Evolutionary conservation across 2,888 invertebrate species (phyloP).

Genomic region (Drosophila neutralis): DNA sequence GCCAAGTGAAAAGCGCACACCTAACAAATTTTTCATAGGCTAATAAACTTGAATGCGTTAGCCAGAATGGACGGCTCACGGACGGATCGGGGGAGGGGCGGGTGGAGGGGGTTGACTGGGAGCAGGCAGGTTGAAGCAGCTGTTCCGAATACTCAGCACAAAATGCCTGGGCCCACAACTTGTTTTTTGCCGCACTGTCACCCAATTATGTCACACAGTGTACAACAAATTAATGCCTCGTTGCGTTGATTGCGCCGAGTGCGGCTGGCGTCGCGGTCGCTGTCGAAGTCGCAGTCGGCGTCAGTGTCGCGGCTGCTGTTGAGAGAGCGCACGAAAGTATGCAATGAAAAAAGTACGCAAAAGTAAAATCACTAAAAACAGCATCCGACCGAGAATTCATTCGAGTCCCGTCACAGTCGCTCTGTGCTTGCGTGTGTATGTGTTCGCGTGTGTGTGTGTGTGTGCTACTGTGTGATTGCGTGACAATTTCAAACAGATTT

Average conservation of each 20-base stretch:
- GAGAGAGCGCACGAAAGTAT: slow-evolving; percentile 70
- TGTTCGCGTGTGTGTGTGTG: slow-evolving; percentile 24
- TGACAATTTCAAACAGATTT: slow-evolving; percentile 82
- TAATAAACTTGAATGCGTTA: slow-evolving; percentile 77
- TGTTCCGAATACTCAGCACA: slow-evolving; percentile 35
- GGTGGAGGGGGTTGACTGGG: not conserved
- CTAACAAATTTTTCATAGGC: slow-evolving; percentile 81
- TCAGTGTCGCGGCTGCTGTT: slow-evolving; percentile 27
- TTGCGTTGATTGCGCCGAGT: slow-evolving; percentile 80
- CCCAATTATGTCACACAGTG: slow-evolving; percentile 81
- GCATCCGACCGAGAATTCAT: slow-evolving; percentile 46
- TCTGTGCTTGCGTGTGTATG: slow-evolving; percentile 31
- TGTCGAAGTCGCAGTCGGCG: slow-evolving; percentile 15
- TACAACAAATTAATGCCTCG: slow-evolving; percentile 83
- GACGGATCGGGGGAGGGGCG: not conserved
- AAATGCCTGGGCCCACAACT: slow-evolving; percentile 60
- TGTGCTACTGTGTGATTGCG: slow-evolving; percentile 67
- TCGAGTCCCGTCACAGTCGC: slow-evolving; percentile 37
- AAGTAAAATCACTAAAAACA: slow-evolving; percentile 80
- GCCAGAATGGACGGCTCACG: slow-evolving; percentile 36
- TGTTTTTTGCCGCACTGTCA: slow-evolving; percentile 77
- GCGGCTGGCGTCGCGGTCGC: slow-evolving; percentile 33
- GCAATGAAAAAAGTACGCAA: slow-evolving; percentile 69
- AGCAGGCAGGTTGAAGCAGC: not conserved
- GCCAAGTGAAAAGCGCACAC: slow-evolving; percentile 72